Evolutionary conservation across 2,113 vertebrate species (phyloP).

Genomic region (Neotragus pygmaeus): DNA sequence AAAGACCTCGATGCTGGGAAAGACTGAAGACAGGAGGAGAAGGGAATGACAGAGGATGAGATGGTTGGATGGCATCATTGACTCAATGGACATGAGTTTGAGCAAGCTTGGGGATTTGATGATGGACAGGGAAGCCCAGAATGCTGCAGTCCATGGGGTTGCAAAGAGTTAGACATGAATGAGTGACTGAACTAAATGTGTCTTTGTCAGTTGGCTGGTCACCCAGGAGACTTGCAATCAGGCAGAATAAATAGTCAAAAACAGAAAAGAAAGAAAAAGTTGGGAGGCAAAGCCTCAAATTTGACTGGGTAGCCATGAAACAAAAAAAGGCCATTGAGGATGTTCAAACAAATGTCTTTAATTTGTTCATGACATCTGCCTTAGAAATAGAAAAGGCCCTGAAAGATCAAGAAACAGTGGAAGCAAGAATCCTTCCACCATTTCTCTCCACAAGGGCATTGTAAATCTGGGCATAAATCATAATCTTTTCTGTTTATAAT

Average conservation of each 20-base stretch:
- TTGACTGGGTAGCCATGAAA: background rate
- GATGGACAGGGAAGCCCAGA: background rate
- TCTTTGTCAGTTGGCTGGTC: background rate
- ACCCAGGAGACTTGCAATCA: background rate
- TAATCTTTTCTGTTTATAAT: background rate
- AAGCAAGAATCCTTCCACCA: background rate
- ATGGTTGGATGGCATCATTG: background rate
- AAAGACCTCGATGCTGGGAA: background rate
- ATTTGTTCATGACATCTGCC: conserved; percentile 57
- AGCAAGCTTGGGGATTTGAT: background rate
- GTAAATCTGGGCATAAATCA: background rate
- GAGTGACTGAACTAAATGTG: background rate
- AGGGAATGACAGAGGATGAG: background rate
- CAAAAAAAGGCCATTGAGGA: conserved; percentile 17
- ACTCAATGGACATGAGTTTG: background rate
- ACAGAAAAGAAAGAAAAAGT: background rate
- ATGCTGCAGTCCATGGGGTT: background rate
- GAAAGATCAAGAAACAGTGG: background rate
- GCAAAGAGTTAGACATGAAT: background rate
- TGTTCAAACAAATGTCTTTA: conserved; percentile 51
- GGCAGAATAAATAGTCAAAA: background rate
- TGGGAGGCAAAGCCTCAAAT: background rate
- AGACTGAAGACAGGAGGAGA: background rate
- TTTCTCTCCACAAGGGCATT: accelerated
- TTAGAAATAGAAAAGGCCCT: background rate